A percentile compares a stretch with the other conserved stretches of the same genome.
phyloP scores from a whole-genome alignment of 1,140 invertebrate genomes.

The Globodera ellingtonae region DNA sequence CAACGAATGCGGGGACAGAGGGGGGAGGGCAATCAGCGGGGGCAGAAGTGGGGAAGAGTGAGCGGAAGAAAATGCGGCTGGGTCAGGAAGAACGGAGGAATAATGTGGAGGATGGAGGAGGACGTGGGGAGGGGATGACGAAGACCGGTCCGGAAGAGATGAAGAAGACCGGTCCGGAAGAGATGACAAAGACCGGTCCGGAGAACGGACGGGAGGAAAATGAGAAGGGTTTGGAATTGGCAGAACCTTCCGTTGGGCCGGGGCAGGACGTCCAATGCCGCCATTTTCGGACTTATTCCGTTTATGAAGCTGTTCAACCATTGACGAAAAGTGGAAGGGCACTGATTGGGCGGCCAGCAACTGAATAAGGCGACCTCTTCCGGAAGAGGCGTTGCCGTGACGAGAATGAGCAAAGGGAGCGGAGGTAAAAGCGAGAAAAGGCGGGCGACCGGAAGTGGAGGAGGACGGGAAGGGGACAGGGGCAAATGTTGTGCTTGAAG shows the following conservation, averaged over 20 bases:
- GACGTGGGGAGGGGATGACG: background rate
- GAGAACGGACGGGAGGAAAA: background rate
- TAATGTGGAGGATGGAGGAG: background rate
- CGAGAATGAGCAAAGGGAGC: background rate
- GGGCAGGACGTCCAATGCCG: background rate
- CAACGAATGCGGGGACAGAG: too few relatives aligned
- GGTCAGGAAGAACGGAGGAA: background rate
- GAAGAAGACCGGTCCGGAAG: background rate
- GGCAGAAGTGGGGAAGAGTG: too few relatives aligned
- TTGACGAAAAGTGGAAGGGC: conserved; percentile 4
- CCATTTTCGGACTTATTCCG: background rate
- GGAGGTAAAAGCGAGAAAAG: background rate
- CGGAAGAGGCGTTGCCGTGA: background rate
- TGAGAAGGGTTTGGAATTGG: background rate
- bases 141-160: background rate
- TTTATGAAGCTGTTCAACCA: background rate
- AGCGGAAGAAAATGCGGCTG: too few relatives aligned
- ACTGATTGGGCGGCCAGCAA: background rate
- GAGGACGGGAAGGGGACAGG: background rate
- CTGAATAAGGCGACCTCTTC: conserved; percentile 1
- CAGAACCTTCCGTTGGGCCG: background rate
- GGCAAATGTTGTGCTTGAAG: background rate
- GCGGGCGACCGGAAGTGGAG: background rate
- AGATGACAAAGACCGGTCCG: background rate
- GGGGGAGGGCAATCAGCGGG: too few relatives aligned